These are phyloP conservation scores for Cyprinella venusta DNA, from an alignment of 2,797 vertebrate species.

Conservation along the genomic window DNA sequence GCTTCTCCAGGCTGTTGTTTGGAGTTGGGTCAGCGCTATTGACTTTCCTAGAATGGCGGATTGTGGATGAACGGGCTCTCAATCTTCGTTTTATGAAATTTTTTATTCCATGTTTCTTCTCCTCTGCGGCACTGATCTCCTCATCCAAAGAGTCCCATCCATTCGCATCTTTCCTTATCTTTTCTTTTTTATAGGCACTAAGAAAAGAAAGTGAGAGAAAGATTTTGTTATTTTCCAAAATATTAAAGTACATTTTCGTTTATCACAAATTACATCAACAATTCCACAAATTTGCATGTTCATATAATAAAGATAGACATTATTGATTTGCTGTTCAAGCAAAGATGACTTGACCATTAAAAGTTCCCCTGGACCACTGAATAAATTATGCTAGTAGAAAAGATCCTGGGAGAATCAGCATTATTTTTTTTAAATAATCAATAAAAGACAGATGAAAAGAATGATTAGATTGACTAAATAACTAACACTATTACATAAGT, in stretches of 20 bases:
- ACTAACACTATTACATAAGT: too few species aligned
- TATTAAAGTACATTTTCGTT: background rate
- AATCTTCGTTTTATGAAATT: constrained; percentile 73
- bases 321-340: too few species aligned
- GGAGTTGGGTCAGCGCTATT: background rate
- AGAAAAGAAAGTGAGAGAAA: background rate
- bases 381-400: background rate
- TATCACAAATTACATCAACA: background rate
- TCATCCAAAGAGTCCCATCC: constrained; percentile 67
- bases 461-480: too few species aligned
- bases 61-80: constrained; percentile 47
- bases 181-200: constrained; percentile 39
- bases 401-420: background rate
- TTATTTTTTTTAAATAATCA: background rate
- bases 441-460: background rate
- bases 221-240: background rate
- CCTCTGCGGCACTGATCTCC: constrained; percentile 71
- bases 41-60: constrained; percentile 50
- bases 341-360: too few species aligned
- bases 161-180: constrained; percentile 54
- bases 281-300: too few species aligned
- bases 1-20: constrained; percentile 59
- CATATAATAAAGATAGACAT: too few species aligned
- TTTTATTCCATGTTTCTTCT: constrained; percentile 76
- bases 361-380: background rate